Percentiles rank a stretch among this genome's conserved stretches.
These are phyloP conservation scores for Hemaris fuciformis DNA, from an alignment of 2,888 invertebrate species.

Conservation along the genomic window DNA sequence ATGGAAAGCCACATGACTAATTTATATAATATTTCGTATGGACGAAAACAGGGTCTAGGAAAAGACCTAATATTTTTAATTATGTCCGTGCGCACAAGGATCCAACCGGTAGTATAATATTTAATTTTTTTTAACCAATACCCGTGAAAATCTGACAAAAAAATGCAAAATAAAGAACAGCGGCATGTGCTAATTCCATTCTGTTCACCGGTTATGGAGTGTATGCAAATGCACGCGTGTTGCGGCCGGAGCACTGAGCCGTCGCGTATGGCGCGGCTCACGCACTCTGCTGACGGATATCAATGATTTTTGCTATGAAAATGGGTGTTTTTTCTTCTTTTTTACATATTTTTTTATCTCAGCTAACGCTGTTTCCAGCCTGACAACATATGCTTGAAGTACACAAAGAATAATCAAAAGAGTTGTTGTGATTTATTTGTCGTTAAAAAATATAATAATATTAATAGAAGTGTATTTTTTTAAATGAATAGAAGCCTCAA, in stretches of 20 bases:
- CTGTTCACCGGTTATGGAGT: neutral
- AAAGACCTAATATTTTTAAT: neutral
- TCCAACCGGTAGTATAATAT: no score
- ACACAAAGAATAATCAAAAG: no score
- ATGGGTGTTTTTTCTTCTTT: neutral
- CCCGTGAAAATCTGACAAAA: no score
- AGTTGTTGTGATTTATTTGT: no score
- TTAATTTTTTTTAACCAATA: no score
- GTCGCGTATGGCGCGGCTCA: neutral
- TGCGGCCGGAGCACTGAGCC: neutral
- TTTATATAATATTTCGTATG: no score
- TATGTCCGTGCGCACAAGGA: no score
- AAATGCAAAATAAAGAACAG: neutral
- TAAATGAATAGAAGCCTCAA: no score
- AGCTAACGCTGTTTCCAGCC: neutral
- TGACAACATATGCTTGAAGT: neutral
- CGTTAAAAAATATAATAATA: no score
- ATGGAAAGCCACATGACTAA: no score
- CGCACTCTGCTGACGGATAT: neutral
- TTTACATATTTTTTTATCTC: neutral
- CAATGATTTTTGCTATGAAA: neutral
- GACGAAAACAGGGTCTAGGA: no score
- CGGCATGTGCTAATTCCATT: neutral
- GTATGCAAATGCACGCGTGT: neutral
- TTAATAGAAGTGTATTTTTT: no score